Base-by-base conservation (phyloP, 2,888 invertebrate species). In the Yponomeuta plumbellus region DNA sequence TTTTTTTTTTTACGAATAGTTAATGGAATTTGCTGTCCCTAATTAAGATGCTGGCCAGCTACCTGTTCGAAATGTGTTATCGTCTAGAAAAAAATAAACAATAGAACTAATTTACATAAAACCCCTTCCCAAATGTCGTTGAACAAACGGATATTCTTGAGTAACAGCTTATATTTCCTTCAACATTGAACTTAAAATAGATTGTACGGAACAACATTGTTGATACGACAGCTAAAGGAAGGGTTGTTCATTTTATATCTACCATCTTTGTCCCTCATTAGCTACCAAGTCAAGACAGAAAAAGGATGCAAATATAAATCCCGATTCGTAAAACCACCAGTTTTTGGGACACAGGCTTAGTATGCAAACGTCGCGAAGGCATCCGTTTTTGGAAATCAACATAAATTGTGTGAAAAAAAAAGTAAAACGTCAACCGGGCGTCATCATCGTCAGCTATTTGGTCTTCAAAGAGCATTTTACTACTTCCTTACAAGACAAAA, bases 211-310 rank as follows among this genome's bases (percentile, higher is more conserved):
- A 85, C 85, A 84, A 81, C 82, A 85, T 84, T 84, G 82, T 79
- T 52, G 13, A 3, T 81, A 78, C 78, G 76, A 86, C 85, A 88
- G 91, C 89, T 87, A 85, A 80, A 85, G 81, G 86, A 89, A 90
- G 91, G 91, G 88, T 89, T 88, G 86, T 83, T 85, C 84, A 87
- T 91, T 91, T 89, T 88, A 81, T 80, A 74, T 74, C 70, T 67
- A 70, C 71, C 71, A 73, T 87, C 88, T 76, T 81, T 75, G 69
- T 88, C 81, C 71, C 77, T 70, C 82, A 66, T 69, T 65, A 61
- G 52, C 59, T 66, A 67, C 70, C 68, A 67, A 68, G 66, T 59
- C 56, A 69, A 57, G 72, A 67, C 63, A 69, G 77, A 86, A 69
- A 74, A 75, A 73, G 87, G 87, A 87, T 67, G 66, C 72, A 74